phyloP scores from a whole-genome alignment of 2,888 invertebrate genomes.

The Macrophya alboannulata region DNA sequence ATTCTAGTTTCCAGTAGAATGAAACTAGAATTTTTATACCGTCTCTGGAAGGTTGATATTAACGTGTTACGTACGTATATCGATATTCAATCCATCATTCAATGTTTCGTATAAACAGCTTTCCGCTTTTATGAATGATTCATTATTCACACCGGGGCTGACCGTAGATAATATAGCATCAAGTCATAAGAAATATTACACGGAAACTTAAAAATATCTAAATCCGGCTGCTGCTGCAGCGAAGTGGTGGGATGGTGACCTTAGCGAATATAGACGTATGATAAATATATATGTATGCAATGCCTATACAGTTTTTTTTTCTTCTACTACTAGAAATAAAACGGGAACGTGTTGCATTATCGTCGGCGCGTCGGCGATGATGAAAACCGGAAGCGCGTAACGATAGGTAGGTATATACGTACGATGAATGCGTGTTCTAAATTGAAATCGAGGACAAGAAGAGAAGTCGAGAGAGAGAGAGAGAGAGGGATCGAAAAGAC shows the following conservation, averaged over 20 bases:
- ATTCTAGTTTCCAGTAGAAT: too few species aligned
- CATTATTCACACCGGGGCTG: too few species aligned
- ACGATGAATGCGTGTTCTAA: conserved; percentile 29
- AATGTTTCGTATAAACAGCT: neutral
- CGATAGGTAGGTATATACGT: neutral
- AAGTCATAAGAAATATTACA: too few species aligned
- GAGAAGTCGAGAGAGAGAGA: conserved; percentile 21
- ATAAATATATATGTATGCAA: neutral
- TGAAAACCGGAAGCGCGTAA: conserved; percentile 37
- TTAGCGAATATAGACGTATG: neutral
- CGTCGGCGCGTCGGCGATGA: conserved; percentile 12
- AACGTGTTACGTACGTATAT: neutral
- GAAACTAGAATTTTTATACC: too few species aligned
- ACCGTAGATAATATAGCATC: too few species aligned
- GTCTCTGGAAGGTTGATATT: too few species aligned
- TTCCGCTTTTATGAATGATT: neutral
- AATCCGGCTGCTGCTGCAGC: neutral
- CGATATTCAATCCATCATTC: neutral
- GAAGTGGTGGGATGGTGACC: neutral
- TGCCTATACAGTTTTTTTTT: neutral
- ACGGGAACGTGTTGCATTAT: conserved; percentile 6
- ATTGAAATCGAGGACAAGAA: conserved; percentile 42
- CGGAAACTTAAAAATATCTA: too few species aligned
- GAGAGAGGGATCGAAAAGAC: neutral
- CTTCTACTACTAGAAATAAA: neutral